A percentile compares a stretch with the other conserved stretches of the same genome.
These are phyloP conservation scores for Anas platyrhynchos DNA, from an alignment of 2,113 vertebrate genomes.

Conservation along the genomic window DNA sequence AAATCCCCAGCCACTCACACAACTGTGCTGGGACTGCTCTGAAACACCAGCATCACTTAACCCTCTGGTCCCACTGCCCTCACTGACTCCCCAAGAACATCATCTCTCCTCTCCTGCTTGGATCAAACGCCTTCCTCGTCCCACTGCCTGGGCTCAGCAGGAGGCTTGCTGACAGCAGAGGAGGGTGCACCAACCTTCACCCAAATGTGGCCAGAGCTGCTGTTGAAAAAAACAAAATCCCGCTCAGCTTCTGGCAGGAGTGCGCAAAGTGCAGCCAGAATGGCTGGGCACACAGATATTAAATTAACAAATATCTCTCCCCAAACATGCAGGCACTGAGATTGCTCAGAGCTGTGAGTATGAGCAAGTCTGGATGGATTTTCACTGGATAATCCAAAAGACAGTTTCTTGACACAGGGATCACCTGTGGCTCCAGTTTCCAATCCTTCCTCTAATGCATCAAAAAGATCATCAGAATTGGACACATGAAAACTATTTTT, in stretches of 20 bases:
- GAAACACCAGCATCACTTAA: not conserved
- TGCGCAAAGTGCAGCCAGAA: not conserved
- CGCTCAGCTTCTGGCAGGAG: not conserved
- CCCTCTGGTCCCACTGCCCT: not conserved
- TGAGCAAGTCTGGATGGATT: not conserved
- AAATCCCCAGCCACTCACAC: not conserved
- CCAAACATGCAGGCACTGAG: not conserved
- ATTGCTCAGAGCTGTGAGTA: not conserved
- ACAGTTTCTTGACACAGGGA: slow-evolving; percentile 28
- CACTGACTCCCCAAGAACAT: not conserved
- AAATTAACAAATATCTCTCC: not conserved
- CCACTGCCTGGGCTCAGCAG: not conserved
- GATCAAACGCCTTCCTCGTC: not conserved
- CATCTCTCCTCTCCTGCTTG: not conserved
- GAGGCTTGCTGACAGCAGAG: not conserved
- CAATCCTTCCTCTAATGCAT: not conserved
- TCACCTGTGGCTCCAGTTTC: slow-evolving; percentile 1
- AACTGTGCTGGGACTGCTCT: not conserved
- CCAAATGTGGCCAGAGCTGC: not conserved
- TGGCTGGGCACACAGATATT: not conserved
- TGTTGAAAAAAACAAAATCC: not conserved
- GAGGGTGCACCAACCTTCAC: not conserved
- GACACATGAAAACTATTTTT: not conserved
- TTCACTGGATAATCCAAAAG: not conserved
- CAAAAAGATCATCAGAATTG: not conserved